Percentiles rank a stretch among this genome's conserved stretches.
phyloP scores from a whole-genome alignment of 2,797 vertebrate species.

The Halcyon leucocephala region DNA sequence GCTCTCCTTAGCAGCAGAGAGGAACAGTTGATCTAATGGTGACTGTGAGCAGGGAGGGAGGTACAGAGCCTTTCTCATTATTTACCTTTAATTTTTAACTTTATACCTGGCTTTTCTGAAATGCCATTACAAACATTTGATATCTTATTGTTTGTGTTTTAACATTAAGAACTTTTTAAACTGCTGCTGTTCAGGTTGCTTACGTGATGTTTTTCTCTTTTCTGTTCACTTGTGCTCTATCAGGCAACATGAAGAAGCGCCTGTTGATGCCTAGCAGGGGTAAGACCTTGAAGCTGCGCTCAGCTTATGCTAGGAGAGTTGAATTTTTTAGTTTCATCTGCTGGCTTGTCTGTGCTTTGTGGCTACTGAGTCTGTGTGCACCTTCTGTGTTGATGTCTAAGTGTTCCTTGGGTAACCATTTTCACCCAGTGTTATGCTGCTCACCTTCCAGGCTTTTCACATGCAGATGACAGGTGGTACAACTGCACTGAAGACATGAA shows the following conservation, averaged over 20 bases:
- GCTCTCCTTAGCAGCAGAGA: neutral
- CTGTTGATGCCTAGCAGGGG: constrained; percentile 87
- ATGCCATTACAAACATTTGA: neutral
- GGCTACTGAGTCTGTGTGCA: constrained; percentile 66
- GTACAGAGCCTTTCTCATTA: neutral
- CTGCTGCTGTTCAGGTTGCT: constrained; percentile 67
- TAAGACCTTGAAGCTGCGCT: constrained; percentile 77
- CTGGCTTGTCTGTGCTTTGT: constrained; percentile 72
- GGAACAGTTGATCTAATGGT: neutral
- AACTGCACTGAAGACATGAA: neutral
- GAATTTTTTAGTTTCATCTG: constrained; percentile 65
- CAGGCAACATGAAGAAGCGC: constrained; percentile 87
- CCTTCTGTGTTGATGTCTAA: constrained; percentile 67
- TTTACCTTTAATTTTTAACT: neutral
- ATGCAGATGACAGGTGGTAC: neutral
- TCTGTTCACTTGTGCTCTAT: constrained; percentile 75
- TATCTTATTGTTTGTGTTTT: constrained; percentile 28
- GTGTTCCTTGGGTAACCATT: constrained; percentile 64
- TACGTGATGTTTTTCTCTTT: constrained; percentile 78
- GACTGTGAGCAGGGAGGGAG: neutral
- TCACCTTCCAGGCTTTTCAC: constrained; percentile 58
- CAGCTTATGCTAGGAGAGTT: constrained; percentile 69
- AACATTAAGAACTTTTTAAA: constrained; percentile 49
- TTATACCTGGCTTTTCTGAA: neutral
- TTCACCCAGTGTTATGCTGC: constrained; percentile 50